Evolutionary conservation across 2,113 vertebrate genomes (phyloP), one percentile per base, ranked within the genome.

Genomic region (Aleadryas rufinucha): DNA sequence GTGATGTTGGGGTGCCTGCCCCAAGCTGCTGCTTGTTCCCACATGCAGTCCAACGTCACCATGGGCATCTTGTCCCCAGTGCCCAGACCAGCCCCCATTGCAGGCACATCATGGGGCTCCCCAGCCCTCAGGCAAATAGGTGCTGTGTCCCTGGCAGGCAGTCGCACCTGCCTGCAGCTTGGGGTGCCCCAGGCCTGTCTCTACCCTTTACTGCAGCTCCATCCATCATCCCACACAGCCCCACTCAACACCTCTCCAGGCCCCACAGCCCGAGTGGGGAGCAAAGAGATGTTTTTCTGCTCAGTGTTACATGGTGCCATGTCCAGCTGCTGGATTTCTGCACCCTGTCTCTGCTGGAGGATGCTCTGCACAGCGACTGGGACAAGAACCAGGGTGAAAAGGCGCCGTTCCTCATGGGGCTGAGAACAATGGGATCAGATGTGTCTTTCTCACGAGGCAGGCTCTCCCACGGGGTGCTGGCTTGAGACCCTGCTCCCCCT

Each of bases 291-390:
- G 13, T 1, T 81, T 41, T 87, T 50, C 82, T 72, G 44, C 22
- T 69, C 41, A 9, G 63, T 1, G 0, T 65, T 52, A 11, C 3
- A 7, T 0, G 0, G 14, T 1, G 1, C 56, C 13, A 0, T 68
- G 39, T 84, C 30, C 23, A 33, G 10, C 8, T 78, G 47, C 1
- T 63, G 70, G 57, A n/a, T 71, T 86, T 68, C 71, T 84, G 87
- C 37, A n/a, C 11, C 26, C 30, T 22, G 3, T 53, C 26, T 75
- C 59, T 78, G 63, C 1, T 1, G 14, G 13, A 30, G 24, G 17
- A 41, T 77, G 53, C 17, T 74, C 64, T 89, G 64, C 50, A 49
- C n/a, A 23, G 41, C 0, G 2, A 35, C 53, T 19, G 52, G 23
- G 28, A 31, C 54, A 74, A 49, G 41, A 84, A 45, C 30, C 44